Conservation (phyloP, 2,888 invertebrate species). For the Hesperia comma region DNA sequence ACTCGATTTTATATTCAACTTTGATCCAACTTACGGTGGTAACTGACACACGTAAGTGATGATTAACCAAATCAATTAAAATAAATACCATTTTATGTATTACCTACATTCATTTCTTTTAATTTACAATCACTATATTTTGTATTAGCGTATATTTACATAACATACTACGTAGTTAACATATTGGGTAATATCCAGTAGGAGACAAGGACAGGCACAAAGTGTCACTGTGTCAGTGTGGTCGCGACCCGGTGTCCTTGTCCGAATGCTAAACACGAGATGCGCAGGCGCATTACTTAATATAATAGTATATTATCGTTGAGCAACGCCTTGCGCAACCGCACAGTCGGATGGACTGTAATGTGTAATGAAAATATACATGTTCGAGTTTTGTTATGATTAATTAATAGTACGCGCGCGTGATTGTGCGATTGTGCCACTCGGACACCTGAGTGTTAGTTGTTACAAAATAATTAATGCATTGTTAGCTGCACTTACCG, state of each 20-base stretch:
- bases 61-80: too few relatives aligned
- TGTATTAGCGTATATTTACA: too few relatives aligned
- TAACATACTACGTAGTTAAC: too few relatives aligned
- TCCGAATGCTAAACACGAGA: not conserved
- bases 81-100: too few relatives aligned
- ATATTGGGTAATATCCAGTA: too few relatives aligned
- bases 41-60: too few relatives aligned
- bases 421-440: conserved; percentile 14
- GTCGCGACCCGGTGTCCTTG: not conserved
- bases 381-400: conserved; percentile 33
- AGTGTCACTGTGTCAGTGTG: not conserved
- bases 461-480: conserved; percentile 27
- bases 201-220: too few relatives aligned
- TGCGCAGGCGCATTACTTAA: conserved; percentile 6
- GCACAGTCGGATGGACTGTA: conserved; percentile 28
- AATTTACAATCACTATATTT: too few relatives aligned
- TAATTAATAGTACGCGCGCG: conserved; percentile 27
- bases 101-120: too few relatives aligned
- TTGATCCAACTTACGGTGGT: too few relatives aligned
- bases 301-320: conserved; percentile 14
- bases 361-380: conserved; percentile 30
- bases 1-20: too few relatives aligned
- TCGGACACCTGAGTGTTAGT: conserved; percentile 23
- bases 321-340: conserved; percentile 28
- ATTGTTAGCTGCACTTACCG: conserved; percentile 16